Conservation (phyloP, 2,888 invertebrate species). For the Eupeodes latifasciatus region DNA sequence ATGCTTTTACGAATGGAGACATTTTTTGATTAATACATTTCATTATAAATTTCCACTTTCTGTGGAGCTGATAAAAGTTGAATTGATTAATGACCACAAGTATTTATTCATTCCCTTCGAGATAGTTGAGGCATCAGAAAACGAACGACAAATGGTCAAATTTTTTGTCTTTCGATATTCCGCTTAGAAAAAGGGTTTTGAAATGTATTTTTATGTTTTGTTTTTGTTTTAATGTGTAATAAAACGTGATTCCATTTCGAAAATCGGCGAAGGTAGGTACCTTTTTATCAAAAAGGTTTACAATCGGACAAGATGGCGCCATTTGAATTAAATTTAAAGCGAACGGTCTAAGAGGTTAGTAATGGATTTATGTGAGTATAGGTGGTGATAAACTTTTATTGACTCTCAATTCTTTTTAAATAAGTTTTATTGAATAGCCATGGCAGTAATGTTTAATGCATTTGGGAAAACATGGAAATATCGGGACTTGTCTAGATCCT, state of each 20-base stretch:
- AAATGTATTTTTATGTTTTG: conserved; percentile 21
- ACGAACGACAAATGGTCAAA: conserved; percentile 28
- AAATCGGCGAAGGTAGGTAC: conserved; percentile 46
- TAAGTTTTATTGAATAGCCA: background rate
- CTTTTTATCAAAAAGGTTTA: conserved; percentile 48
- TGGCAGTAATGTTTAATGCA: too few species aligned
- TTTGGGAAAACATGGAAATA: too few species aligned
- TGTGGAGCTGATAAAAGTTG: conserved; percentile 64
- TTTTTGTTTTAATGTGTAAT: conserved; percentile 57
- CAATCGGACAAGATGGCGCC: conserved; percentile 54
- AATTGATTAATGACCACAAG: conserved; percentile 64
- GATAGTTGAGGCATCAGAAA: conserved; percentile 26
- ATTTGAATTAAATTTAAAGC: conserved; percentile 45
- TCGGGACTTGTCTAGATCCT: too few species aligned
- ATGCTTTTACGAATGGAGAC: conserved; percentile 66
- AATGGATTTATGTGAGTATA: background rate
- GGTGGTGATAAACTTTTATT: background rate
- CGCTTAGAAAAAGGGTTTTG: conserved; percentile 51
- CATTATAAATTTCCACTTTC: conserved; percentile 72
- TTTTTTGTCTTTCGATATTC: conserved; percentile 45
- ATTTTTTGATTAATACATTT: conserved; percentile 72
- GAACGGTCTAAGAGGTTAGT: conserved; percentile 26
- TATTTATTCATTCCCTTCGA: conserved; percentile 38
- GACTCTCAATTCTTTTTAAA: background rate
- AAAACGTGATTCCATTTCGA: conserved; percentile 71